Evolutionary conservation across 2,113 vertebrate genomes (phyloP), one percentile per base, ranked within the genome.

Genomic region (Brevimyrus niger): DNA sequence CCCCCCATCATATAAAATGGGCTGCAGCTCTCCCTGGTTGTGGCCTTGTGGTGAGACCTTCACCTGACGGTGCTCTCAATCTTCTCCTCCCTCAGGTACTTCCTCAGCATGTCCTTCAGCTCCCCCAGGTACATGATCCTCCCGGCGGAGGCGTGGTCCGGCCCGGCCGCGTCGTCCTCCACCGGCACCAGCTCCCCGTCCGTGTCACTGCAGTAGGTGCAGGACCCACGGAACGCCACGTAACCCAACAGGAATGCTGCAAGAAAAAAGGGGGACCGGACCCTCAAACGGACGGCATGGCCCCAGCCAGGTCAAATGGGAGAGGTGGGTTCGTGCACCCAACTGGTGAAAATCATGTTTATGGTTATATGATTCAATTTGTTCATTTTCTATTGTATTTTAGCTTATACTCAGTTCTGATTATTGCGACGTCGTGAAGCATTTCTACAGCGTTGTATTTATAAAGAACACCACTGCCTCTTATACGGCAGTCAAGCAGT

Each of bases 211-310:
- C 94, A 94, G 17, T 88, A 44, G 2, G 73, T 86, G 82, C 90
- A 93, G 65, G 83, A 73, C 38, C 92, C 90, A n/a, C 92, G 90
- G 44, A 94, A 92, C 2, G 91, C 87, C 1, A 92, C 88, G 0
- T 93, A 94, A 42, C 94, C 95, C 84, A 96, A 90, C 53, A 96
- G 89, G 88, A 95, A 95, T 0, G 94, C 95, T 96, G 73, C 73
- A 80, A 21, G 15, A 80, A 38, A 42, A 42, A 5, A n/a, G n/a
- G 2, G 15, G 17, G 65, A 5, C 5, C 1, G 13, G 35, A 31
- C 47, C n/a, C 46, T 88, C 65, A 88, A 61, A 27, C 15, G 50
- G 23, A 35, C 7, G 10, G 58, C 58, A 65, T 65, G 61, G 9
- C 61, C 61, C 61, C 61, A 65, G 61, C 10, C 10, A 1, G 9